phyloP scores from a whole-genome alignment of 2,888 invertebrate species.

The Hypomecis atomaria region DNA sequence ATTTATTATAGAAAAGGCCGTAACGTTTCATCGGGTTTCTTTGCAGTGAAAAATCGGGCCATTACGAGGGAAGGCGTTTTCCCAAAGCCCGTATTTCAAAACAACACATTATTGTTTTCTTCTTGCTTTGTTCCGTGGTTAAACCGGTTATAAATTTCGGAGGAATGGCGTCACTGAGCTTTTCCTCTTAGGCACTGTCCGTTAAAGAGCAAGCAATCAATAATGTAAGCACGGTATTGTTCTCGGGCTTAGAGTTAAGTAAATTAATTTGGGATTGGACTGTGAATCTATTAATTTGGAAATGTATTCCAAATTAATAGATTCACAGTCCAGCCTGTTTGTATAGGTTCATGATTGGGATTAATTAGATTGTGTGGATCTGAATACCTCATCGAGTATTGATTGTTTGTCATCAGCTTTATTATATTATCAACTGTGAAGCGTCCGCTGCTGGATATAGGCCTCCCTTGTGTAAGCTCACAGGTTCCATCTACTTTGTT shows the following conservation, averaged over 20 bases:
- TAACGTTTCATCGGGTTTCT: conserved; percentile 70
- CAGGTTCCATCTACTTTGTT: no score
- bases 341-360: no score
- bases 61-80: conserved; percentile 68
- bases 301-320: no score
- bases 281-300: no score
- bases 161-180: conserved; percentile 58
- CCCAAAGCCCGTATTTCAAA: conserved; percentile 76
- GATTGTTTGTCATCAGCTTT: no score
- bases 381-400: no score
- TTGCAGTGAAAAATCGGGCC: conserved; percentile 77
- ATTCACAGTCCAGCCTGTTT: no score
- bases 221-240: conserved; percentile 41
- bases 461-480: no score
- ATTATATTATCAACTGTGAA: no score
- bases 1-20: conserved; percentile 70
- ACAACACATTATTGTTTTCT: conserved; percentile 81
- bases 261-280: conserved; percentile 11
- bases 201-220: conserved; percentile 43
- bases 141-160: conserved; percentile 72
- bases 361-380: no score
- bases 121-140: conserved; percentile 71
- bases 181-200: conserved; percentile 51
- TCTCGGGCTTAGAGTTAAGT: conserved; percentile 7
- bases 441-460: no score